phyloP scores from a whole-genome alignment of 2,888 invertebrate species.

The Ophion slaviceki region DNA sequence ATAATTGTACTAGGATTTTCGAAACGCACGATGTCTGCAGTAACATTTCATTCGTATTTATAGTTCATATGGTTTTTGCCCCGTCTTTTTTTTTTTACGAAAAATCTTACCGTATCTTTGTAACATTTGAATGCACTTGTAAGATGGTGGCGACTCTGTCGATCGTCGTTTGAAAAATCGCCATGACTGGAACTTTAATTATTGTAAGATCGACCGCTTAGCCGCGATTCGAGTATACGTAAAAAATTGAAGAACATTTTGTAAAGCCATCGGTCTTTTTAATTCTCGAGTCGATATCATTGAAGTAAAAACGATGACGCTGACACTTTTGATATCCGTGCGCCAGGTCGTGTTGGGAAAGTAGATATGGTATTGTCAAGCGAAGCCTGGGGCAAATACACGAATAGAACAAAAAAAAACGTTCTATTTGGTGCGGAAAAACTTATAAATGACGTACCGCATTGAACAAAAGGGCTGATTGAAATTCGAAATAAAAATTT shows the following conservation, averaged over 20 bases:
- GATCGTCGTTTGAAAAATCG: conserved; percentile 5
- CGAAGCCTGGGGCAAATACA: background rate
- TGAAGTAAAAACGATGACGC: background rate
- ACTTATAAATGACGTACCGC: background rate
- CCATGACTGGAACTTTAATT: conserved; percentile 3
- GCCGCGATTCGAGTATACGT: background rate
- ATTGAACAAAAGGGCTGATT: background rate
- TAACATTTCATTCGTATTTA: conserved; percentile 51
- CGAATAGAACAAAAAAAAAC: background rate
- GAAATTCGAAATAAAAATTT: background rate
- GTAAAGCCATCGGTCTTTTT: background rate
- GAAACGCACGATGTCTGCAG: conserved; percentile 66
- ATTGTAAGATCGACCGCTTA: background rate
- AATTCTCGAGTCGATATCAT: background rate
- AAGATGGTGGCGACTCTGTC: conserved; percentile 4
- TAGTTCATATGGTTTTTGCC: conserved; percentile 25
- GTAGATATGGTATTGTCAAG: background rate
- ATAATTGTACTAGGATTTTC: conserved; percentile 73
- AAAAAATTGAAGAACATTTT: background rate
- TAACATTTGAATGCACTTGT: background rate
- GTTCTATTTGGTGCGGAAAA: background rate
- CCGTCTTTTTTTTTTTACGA: conserved; percentile 54
- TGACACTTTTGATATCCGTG: background rate
- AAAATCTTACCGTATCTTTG: conserved; percentile 43
- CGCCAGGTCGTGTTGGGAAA: background rate